Evolutionary conservation across 1,140 invertebrate species (phyloP).

Genomic region (Achatina immaculata): DNA sequence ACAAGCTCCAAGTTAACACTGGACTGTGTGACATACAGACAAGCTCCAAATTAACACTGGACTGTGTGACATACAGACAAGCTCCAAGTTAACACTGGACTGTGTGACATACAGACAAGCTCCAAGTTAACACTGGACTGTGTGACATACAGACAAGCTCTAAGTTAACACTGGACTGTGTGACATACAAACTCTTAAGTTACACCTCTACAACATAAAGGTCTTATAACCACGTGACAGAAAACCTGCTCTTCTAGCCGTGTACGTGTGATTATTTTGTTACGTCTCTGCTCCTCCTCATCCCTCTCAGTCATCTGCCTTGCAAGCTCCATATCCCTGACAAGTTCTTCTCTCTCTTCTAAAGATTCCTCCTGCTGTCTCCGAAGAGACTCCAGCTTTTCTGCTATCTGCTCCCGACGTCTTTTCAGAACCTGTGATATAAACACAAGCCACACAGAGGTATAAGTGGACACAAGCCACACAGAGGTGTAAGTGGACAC

Average conservation of each 20-base stretch:
- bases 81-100: no score
- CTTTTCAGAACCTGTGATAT: slow-evolving; percentile 63
- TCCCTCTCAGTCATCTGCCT: slow-evolving; percentile 67
- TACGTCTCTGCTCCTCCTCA: slow-evolving; percentile 54
- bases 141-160: no score
- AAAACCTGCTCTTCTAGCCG: slow-evolving; percentile 67
- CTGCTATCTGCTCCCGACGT: slow-evolving; percentile 65
- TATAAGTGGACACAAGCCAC: not conserved
- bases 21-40: no score
- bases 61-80: no score
- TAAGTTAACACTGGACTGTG: no score
- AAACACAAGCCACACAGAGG: not conserved
- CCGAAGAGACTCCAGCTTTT: slow-evolving; percentile 60
- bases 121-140: no score
- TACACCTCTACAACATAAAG: not conserved
- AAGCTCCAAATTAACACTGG: no score
- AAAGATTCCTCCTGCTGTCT: slow-evolving; percentile 66
- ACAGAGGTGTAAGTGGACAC: no score
- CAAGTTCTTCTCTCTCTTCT: slow-evolving; percentile 64
- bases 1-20: no score
- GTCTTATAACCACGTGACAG: not conserved
- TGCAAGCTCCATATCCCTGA: slow-evolving; percentile 68
- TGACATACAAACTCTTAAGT: no score
- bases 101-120: no score
- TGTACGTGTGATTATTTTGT: slow-evolving; percentile 58